Evolutionary conservation across 2,113 vertebrate species (phyloP).

Genomic region (Phylloscopus whistleri): DNA sequence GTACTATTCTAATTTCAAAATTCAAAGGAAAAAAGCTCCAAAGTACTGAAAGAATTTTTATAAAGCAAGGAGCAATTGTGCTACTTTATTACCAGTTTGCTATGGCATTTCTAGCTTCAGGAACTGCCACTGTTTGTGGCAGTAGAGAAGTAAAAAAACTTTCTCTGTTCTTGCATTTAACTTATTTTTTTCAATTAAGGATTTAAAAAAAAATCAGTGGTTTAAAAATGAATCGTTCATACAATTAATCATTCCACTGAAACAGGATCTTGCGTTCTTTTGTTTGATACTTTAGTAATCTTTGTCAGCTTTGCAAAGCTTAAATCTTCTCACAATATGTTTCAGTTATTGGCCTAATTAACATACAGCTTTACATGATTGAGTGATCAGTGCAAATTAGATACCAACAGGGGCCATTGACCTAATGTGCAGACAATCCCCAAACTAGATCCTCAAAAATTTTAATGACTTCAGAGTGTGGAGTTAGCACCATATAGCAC

Average conservation of each 20-base stretch:
- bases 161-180: neutral
- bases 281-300: neutral
- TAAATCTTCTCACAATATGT: neutral
- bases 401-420: neutral
- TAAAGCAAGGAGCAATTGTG: neutral
- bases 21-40: neutral
- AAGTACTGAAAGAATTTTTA: neutral
- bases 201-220: neutral
- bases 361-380: neutral
- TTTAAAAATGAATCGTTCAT: neutral
- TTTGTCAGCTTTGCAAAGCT: neutral
- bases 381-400: neutral
- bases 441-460: neutral
- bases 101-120: neutral
- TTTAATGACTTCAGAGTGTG: neutral
- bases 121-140: neutral
- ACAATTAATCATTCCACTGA: neutral
- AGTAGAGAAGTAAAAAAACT: neutral
- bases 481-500: neutral
- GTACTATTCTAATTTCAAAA: neutral
- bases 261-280: neutral
- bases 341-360: slow-evolving; percentile 11
- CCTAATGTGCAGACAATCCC: neutral
- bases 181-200: neutral
- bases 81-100: neutral